phyloP scores from a whole-genome alignment of 1,140 invertebrate genomes.

The Cardiocondyla obscurior region DNA sequence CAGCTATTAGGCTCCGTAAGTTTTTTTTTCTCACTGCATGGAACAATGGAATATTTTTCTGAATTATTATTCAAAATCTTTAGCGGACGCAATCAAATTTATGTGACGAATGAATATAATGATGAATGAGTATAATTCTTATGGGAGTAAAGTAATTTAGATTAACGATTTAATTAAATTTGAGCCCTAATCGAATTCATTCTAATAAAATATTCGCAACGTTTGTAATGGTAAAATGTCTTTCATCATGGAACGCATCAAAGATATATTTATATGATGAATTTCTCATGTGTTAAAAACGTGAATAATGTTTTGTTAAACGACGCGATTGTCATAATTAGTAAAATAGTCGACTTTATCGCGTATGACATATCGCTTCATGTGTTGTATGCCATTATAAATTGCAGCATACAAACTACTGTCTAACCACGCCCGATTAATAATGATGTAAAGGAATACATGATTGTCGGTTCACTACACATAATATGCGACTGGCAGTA shows the following conservation, averaged over 20 bases:
- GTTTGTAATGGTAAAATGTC: neutral
- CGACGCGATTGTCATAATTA: neutral
- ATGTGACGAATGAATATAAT: neutral
- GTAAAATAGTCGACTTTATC: neutral
- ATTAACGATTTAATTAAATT: neutral
- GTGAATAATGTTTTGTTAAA: neutral
- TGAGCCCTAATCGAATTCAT: neutral
- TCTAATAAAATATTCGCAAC: neutral
- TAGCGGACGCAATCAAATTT: neutral
- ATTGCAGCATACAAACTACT: neutral
- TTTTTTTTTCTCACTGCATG: conserved; percentile 13
- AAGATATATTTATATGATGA: neutral
- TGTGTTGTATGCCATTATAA: neutral
- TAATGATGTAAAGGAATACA: conserved; percentile 66
- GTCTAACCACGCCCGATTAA: conserved; percentile 40
- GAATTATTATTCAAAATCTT: neutral
- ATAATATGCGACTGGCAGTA: conserved; percentile 45
- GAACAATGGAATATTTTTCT: neutral
- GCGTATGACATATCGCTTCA: conserved; percentile 9
- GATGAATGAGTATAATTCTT: neutral
- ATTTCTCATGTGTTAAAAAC: neutral
- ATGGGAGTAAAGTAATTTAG: neutral
- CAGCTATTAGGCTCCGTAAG: conserved; percentile 26
- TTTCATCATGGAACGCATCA: neutral
- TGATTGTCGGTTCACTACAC: conserved; percentile 78